Evolutionary conservation across 2,888 invertebrate genomes (phyloP).

Genomic region (Philhelius pedissequus): DNA sequence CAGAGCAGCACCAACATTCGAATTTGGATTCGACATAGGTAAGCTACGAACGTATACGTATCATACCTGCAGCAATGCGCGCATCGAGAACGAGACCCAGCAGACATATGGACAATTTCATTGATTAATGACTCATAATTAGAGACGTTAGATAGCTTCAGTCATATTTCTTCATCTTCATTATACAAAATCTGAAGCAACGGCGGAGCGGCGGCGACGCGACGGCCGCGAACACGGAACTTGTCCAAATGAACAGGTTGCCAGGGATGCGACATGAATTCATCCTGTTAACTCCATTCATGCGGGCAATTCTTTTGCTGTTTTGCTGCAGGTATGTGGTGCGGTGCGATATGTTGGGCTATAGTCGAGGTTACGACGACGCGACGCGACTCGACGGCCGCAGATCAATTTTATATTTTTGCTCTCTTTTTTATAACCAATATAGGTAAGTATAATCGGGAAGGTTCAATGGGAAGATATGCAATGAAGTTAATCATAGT

Average conservation of each 20-base stretch:
- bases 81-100: slow-evolving; percentile 12
- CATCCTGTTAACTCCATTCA: slow-evolving; percentile 62
- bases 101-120: slow-evolving; percentile 75
- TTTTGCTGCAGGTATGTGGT: slow-evolving; percentile 16
- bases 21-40: slow-evolving; percentile 13
- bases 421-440: neutral
- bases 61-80: neutral
- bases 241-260: slow-evolving; percentile 68
- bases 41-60: no score
- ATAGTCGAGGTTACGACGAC: slow-evolving; percentile 33
- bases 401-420: slow-evolving; percentile 20
- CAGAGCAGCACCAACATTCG: neutral
- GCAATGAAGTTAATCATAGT: slow-evolving; percentile 50
- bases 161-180: slow-evolving; percentile 77
- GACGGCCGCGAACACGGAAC: slow-evolving; percentile 53
- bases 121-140: slow-evolving; percentile 79
- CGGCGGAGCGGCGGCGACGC: slow-evolving; percentile 1
- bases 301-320: slow-evolving; percentile 38
- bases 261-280: slow-evolving; percentile 60
- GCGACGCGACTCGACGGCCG: no score
- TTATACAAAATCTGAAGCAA: slow-evolving; percentile 65
- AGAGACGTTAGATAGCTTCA: slow-evolving; percentile 77
- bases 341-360: slow-evolving; percentile 61
- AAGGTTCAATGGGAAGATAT: slow-evolving; percentile 48
- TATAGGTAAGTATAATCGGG: no score